Conservation (phyloP, 2,113 vertebrate species). For the Petrocephalus microphthalmus region DNA sequence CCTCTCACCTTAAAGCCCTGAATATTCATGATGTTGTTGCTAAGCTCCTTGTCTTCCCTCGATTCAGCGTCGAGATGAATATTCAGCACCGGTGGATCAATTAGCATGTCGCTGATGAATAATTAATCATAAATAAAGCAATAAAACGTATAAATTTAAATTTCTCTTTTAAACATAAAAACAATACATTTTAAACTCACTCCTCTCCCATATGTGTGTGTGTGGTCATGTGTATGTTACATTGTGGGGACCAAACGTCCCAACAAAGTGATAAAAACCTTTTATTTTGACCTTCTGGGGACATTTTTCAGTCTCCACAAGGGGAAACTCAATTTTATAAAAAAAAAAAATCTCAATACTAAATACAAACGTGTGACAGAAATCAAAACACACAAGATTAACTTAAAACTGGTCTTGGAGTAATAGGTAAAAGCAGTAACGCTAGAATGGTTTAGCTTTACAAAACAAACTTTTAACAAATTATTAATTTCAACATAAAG, state of each 20-base stretch:
- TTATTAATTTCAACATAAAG: neutral
- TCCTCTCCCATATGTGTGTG: neutral
- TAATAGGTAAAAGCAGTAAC: neutral
- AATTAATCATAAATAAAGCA: slow-evolving; percentile 83
- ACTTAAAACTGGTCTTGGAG: neutral
- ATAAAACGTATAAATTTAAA: slow-evolving; percentile 79
- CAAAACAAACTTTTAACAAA: neutral
- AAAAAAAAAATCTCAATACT: neutral
- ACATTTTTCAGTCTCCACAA: too few species aligned
- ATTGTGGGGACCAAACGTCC: neutral
- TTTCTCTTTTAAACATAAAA: slow-evolving; percentile 83
- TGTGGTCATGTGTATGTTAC: neutral
- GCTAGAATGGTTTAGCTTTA: neutral
- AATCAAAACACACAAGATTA: neutral
- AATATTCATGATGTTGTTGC: slow-evolving; percentile 61
- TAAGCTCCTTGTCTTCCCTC: slow-evolving; percentile 48
- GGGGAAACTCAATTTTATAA: too few species aligned
- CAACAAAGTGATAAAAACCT: neutral
- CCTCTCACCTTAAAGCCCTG: slow-evolving; percentile 36
- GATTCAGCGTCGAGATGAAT: slow-evolving; percentile 80
- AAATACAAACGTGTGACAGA: neutral
- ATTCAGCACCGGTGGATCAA: slow-evolving; percentile 76
- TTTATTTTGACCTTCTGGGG: neutral
- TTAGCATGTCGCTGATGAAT: slow-evolving; percentile 92
- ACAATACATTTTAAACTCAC: slow-evolving; percentile 31